Evolutionary conservation across 2,113 vertebrate species (phyloP).

Genomic region (Bos javanicus): DNA sequence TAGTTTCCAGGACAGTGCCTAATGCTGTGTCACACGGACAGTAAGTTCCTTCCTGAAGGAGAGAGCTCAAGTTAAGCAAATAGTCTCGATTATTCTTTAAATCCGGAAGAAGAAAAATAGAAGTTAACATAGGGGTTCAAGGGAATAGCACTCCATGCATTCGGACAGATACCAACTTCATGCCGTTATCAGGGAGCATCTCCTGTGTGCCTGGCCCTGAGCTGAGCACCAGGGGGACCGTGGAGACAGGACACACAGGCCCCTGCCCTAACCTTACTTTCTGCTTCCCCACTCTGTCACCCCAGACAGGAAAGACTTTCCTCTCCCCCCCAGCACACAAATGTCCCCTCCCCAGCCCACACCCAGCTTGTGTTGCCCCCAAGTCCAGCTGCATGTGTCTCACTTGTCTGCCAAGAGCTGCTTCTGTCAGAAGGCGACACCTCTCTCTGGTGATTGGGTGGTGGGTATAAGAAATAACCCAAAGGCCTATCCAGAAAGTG

Average conservation of each 20-base stretch:
- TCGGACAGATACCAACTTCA: neutral
- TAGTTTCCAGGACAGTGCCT: neutral
- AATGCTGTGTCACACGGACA: neutral
- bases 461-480: neutral
- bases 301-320: neutral
- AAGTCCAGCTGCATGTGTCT: neutral
- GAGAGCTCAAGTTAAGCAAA: neutral
- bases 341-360: neutral
- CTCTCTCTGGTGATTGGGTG: neutral
- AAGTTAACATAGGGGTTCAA: neutral
- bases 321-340: neutral
- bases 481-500: constrained; percentile 37
- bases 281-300: neutral
- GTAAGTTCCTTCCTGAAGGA: neutral
- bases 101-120: neutral
- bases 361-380: neutral
- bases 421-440: neutral
- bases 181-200: neutral
- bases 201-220: neutral
- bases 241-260: neutral
- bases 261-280: neutral
- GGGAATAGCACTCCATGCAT: neutral
- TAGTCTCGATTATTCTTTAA: neutral
- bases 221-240: no score
- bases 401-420: neutral